Conservation (phyloP, 2,797 vertebrate species). For the Hemitrygon akajei region DNA sequence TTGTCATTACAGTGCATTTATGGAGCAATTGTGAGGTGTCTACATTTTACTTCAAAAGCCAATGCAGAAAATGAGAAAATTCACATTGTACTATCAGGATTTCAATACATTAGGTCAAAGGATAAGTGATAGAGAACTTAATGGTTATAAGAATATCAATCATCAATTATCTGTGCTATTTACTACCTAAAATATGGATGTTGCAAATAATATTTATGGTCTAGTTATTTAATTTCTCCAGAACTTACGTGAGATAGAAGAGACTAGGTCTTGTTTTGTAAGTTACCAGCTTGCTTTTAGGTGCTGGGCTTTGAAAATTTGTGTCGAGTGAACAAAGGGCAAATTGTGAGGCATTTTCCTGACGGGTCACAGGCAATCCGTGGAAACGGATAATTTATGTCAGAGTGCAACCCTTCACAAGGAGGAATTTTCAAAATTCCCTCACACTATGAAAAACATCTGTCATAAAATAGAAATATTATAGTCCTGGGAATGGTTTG, state of each 20-base stretch:
- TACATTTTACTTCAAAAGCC: background rate
- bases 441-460: background rate
- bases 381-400: background rate
- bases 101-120: background rate
- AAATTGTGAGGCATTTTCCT: background rate
- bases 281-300: background rate
- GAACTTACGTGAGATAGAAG: background rate
- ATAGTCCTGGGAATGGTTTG: background rate
- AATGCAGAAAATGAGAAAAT: background rate
- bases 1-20: background rate
- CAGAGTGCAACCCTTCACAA: background rate
- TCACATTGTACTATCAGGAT: background rate
- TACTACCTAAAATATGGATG: background rate
- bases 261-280: background rate
- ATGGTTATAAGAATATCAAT: background rate
- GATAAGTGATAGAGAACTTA: background rate
- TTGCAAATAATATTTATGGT: background rate
- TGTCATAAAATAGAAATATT: background rate
- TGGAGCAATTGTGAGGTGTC: background rate
- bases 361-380: no score
- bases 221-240: background rate
- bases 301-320: background rate
- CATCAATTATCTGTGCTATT: background rate
- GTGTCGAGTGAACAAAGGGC: background rate
- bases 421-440: background rate